phyloP scores from a whole-genome alignment of 2,113 vertebrate genomes.

The Cryptotis parvus region DNA sequence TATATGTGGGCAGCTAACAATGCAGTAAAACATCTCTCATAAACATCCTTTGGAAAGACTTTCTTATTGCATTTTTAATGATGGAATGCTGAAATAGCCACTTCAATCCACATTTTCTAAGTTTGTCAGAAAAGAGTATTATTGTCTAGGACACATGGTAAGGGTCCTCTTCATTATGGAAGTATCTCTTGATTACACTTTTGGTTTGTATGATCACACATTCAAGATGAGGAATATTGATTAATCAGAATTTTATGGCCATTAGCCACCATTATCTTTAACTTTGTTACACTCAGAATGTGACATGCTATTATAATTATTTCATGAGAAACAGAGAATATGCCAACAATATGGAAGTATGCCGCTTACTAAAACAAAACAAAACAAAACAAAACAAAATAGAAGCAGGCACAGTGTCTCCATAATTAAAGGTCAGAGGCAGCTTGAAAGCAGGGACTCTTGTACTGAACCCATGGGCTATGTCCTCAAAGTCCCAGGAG shows the following conservation, averaged over 20 bases:
- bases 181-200: neutral
- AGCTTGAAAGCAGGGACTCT: neutral
- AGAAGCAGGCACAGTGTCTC: neutral
- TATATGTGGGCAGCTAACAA: neutral
- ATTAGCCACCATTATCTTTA: slow-evolving; percentile 33
- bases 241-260: slow-evolving; percentile 7
- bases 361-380: slow-evolving; percentile 35
- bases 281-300: neutral
- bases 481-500: slow-evolving; percentile 2
- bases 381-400: neutral
- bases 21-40: neutral
- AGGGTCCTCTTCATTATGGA: neutral
- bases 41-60: neutral
- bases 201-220: neutral
- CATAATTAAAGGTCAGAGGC: neutral
- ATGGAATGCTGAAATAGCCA: slow-evolving; percentile 13
- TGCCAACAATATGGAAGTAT: neutral
- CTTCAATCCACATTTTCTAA: slow-evolving; percentile 30
- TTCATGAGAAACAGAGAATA: slow-evolving; percentile 17
- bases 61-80: slow-evolving; percentile 15
- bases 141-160: neutral
- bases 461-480: neutral
- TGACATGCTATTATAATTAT: neutral
- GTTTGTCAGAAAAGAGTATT: neutral
- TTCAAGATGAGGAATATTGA: neutral